Evolutionary conservation across 2,888 invertebrate species (phyloP), one percentile per base, ranked within the genome.

Genomic region (Leptogaster cylindrica): DNA sequence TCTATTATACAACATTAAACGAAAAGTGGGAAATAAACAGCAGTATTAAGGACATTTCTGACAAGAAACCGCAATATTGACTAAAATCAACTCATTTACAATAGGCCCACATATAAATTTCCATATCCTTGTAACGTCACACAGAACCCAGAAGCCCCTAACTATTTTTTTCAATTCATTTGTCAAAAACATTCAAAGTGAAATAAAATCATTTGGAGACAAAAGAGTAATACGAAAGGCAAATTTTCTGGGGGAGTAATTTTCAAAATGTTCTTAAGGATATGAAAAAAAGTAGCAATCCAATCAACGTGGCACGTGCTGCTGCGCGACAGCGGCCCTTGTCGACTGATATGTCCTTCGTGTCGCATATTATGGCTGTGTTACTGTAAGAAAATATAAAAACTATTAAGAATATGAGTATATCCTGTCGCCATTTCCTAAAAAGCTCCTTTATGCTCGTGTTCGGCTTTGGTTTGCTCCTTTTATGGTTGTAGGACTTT

Each of bases 161-260:
- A n/a, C n/a, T n/a, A n/a, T n/a, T 33, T 33, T 52, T 52, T 52
- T 31, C 33, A 5, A 52, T 33, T 52, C 31, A 52, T 33, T 52
- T 52, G 31, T 52, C 31, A 46, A 46, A 25, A 20, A 25, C 31
- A n/a, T 31, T 52, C 31, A 16, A 52, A 33, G 28, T 31, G 52
- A 52, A n/a, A n/a, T n/a, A n/a, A n/a, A 52, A 52, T 16, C 33
- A 14, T 31, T 31, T n/a, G 14, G 31, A 31, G 52, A 52, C 52
- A 52, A 52, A 28, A 52, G 31, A 52, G 31, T 52, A 52, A 52
- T 52, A 28, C 33, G 31, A 52, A 52, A 28, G 31, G 52, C 28
- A 52, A 52, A 33, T 52, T 52, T 52, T 52, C 52, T 33, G 18
- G 33, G 14, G 28, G 31, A 52, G 33, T 52, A 52, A 52, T 33